A percentile compares a stretch with the other conserved stretches of the same genome.
These are phyloP conservation scores for Ficedula albicollis DNA, from an alignment of 2,797 vertebrate species.

Conservation along the genomic window DNA sequence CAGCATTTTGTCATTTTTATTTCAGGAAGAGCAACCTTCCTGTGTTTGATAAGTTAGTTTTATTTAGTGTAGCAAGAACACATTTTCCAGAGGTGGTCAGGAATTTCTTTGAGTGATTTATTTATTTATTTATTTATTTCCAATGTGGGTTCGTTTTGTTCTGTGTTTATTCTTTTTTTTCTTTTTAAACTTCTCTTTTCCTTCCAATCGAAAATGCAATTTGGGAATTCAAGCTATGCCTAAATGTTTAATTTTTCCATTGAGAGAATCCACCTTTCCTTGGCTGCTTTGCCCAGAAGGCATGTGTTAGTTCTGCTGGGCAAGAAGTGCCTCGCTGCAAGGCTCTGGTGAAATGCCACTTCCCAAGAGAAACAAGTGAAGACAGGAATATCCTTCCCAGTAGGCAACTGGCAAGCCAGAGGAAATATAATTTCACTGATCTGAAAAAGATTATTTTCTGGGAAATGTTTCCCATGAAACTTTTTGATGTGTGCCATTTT, in stretches of 20 bases:
- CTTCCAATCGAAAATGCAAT: background rate
- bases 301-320: background rate
- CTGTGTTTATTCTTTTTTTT: too few relatives aligned
- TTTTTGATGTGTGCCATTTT: background rate
- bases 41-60: background rate
- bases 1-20: background rate
- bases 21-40: background rate
- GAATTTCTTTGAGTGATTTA: background rate
- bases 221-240: background rate
- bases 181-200: accelerated
- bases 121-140: background rate
- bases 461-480: background rate
- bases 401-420: background rate
- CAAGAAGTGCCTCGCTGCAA: background rate
- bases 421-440: background rate
- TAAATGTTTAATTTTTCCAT: background rate
- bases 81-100: background rate
- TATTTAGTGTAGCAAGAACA: background rate
- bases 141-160: accelerated
- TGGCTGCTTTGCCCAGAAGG: background rate
- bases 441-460: background rate
- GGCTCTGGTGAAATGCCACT: background rate
- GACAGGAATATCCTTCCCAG: background rate
- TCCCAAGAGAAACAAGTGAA: background rate
- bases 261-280: background rate